Conservation (phyloP, 2,888 invertebrate genomes). For the Tachina grossa region DNA sequence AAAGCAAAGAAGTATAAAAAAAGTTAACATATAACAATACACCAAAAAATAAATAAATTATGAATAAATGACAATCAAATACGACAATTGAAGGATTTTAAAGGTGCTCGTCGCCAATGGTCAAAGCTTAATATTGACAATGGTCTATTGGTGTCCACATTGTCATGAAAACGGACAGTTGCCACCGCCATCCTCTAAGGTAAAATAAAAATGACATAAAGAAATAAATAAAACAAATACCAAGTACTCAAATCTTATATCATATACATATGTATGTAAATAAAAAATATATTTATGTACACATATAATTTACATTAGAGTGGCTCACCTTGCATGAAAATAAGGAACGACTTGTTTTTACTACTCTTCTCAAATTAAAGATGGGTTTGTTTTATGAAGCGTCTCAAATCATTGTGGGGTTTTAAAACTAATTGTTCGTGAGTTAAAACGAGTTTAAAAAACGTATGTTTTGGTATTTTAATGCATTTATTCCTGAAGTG, state of each 20-base stretch:
- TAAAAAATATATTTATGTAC: constrained; percentile 16
- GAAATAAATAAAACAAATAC: constrained; percentile 14
- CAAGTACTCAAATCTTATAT: neutral
- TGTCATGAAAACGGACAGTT: constrained; percentile 79
- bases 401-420: too few relatives aligned
- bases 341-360: too few relatives aligned
- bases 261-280: neutral
- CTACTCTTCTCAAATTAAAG: too few relatives aligned
- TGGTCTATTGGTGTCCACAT: constrained; percentile 79
- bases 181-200: constrained; percentile 78
- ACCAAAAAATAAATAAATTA: constrained; percentile 11
- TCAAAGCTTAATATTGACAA: constrained; percentile 67
- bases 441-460: too few relatives aligned
- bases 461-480: too few relatives aligned
- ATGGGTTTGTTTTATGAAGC: too few relatives aligned
- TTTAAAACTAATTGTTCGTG: too few relatives aligned
- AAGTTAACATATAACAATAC: constrained; percentile 10
- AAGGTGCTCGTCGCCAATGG: constrained; percentile 53
- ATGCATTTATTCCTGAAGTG: too few relatives aligned
- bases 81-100: constrained; percentile 60
- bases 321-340: too few relatives aligned
- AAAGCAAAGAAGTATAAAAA: constrained; percentile 7
- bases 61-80: constrained; percentile 58
- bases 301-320: neutral
- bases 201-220: constrained; percentile 71